These are phyloP conservation scores for Euleptes europaea DNA, from an alignment of 2,113 vertebrate genomes.

Conservation along the genomic window DNA sequence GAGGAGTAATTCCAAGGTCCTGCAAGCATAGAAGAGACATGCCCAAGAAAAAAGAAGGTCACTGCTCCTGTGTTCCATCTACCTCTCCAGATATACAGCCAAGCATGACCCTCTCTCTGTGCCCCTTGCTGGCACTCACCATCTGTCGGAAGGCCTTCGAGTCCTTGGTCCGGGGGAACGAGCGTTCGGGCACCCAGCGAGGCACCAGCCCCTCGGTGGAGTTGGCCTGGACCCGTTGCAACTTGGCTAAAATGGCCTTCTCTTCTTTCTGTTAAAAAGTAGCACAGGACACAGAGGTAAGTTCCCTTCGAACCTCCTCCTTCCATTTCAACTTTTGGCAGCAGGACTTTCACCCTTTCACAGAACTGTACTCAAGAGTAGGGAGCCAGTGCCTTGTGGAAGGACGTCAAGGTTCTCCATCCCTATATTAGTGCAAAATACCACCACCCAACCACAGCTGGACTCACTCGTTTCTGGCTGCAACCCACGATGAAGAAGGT, in stretches of 20 bases:
- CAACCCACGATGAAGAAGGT: conserved; percentile 94
- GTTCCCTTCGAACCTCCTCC: neutral
- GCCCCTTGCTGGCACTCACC: conserved; percentile 72
- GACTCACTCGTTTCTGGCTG: conserved; percentile 92
- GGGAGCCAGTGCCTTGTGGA: neutral
- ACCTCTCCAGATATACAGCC: neutral
- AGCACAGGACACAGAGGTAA: neutral
- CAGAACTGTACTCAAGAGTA: neutral
- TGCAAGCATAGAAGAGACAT: neutral
- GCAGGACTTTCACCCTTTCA: neutral
- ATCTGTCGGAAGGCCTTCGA: conserved; percentile 97
- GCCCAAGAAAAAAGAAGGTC: neutral
- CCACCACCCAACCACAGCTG: neutral
- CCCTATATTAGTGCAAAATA: neutral
- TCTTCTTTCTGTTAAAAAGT: conserved; percentile 86
- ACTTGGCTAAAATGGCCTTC: conserved; percentile 94
- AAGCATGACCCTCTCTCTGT: no score
- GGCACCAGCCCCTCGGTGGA: conserved; percentile 89
- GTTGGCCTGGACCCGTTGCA: conserved; percentile 89
- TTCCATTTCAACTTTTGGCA: neutral
- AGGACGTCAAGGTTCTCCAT: neutral
- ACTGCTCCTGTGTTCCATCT: neutral
- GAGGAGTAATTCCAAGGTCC: no score
- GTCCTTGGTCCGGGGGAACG: conserved; percentile 93
- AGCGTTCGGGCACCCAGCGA: conserved; percentile 92